Conservation (phyloP, 2,113 vertebrate genomes). For the Neoarius graeffei region DNA sequence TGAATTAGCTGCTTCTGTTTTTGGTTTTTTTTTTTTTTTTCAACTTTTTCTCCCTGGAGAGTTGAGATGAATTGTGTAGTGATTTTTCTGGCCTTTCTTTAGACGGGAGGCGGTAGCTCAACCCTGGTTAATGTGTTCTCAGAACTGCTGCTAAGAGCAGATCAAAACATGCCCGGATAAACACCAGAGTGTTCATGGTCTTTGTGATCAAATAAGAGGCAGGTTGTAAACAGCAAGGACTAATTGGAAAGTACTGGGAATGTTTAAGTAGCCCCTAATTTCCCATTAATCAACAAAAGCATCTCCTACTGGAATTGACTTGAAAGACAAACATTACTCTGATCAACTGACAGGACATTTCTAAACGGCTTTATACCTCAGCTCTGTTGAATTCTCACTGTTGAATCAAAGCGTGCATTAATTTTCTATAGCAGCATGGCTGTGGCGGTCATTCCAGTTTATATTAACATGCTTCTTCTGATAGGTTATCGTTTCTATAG, state of each 20-base stretch:
- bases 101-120: not conserved
- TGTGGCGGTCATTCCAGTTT: not conserved
- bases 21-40: not conserved
- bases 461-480: not conserved
- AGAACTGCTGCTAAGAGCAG: not conserved
- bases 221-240: not conserved
- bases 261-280: not conserved
- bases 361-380: not conserved
- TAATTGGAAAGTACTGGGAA: not conserved
- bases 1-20: not conserved
- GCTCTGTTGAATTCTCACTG: too few species aligned
- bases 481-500: not conserved
- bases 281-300: not conserved
- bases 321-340: too few species aligned
- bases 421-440: not conserved
- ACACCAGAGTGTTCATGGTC: not conserved
- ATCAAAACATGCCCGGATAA: not conserved
- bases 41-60: not conserved
- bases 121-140: not conserved
- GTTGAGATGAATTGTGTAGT: not conserved
- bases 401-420: not conserved
- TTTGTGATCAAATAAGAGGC: not conserved
- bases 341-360: too few species aligned
- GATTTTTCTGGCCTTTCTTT: not conserved
- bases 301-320: not conserved